phyloP scores from a whole-genome alignment of 2,888 invertebrate genomes.

The Pristionchus mayeri region DNA sequence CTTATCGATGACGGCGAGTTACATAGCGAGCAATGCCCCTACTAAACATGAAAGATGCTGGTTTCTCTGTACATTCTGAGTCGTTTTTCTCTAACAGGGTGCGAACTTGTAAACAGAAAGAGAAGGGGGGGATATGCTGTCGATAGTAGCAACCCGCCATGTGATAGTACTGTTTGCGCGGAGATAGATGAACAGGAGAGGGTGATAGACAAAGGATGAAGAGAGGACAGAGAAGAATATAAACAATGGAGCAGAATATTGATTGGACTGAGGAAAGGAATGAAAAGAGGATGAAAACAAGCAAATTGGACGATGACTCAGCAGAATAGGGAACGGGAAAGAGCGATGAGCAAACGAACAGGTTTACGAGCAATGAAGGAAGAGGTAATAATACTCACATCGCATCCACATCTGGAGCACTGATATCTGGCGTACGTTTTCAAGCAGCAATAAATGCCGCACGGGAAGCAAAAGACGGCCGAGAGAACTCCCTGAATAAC shows the following conservation, averaged over 20 bases:
- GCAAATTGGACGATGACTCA: background rate
- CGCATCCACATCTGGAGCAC: slow-evolving; percentile 66
- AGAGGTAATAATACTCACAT: slow-evolving; percentile 60
- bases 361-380: background rate
- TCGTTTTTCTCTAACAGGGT: too few relatives aligned
- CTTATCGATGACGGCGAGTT: background rate
- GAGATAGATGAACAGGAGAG: background rate
- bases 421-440: slow-evolving; percentile 51
- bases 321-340: slow-evolving; percentile 5
- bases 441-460: slow-evolving; percentile 71
- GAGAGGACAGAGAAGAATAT: background rate
- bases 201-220: background rate
- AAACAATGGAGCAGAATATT: slow-evolving; percentile 17
- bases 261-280: background rate
- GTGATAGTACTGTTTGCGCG: slow-evolving; percentile 36
- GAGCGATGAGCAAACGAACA: background rate
- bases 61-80: too few relatives aligned
- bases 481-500: slow-evolving; percentile 64
- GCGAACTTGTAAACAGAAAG: slow-evolving; percentile 1
- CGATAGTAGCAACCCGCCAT: slow-evolving; percentile 21
- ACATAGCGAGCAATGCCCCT: too few relatives aligned
- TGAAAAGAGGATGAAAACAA: slow-evolving; percentile 23
- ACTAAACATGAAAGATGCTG: too few relatives aligned
- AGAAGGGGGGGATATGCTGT: background rate
- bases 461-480: slow-evolving; percentile 72